Evolutionary conservation across 2,888 invertebrate species (phyloP).

Genomic region (Scaptomyza parva): DNA sequence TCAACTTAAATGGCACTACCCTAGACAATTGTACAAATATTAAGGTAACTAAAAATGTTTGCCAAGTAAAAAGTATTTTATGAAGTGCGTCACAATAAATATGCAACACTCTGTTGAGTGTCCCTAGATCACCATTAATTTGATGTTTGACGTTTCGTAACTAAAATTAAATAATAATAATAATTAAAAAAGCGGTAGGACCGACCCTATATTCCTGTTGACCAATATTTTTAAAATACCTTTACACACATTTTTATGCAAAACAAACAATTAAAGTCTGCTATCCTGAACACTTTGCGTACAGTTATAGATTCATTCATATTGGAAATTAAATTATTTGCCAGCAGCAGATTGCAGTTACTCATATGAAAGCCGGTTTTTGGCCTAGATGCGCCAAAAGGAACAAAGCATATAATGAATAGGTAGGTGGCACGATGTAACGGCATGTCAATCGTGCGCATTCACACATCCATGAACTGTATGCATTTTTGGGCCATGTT

Average conservation of each 20-base stretch:
- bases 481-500: slow-evolving; percentile 58
- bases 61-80: too few species aligned
- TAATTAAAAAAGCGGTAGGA: too few species aligned
- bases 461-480: slow-evolving; percentile 41
- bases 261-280: slow-evolving; percentile 20
- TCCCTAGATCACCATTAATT: too few species aligned
- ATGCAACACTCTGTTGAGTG: too few species aligned
- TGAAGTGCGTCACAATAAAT: too few species aligned
- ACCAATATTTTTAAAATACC: too few species aligned
- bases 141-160: too few species aligned
- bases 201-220: too few species aligned
- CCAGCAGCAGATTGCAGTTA: slow-evolving; percentile 54
- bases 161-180: too few species aligned
- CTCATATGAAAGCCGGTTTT: slow-evolving; percentile 34
- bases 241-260: too few species aligned
- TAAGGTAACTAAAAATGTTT: too few species aligned
- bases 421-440: slow-evolving; percentile 17
- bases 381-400: slow-evolving; percentile 59
- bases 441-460: slow-evolving; percentile 49
- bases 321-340: slow-evolving; percentile 73
- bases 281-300: slow-evolving; percentile 32
- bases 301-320: slow-evolving; percentile 27
- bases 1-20: slow-evolving; percentile 27
- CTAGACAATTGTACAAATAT: not conserved
- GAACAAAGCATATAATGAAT: not conserved